Evolutionary conservation across 2,113 vertebrate genomes (phyloP).

Genomic region (Speoplatyrhinus poulsoni): DNA sequence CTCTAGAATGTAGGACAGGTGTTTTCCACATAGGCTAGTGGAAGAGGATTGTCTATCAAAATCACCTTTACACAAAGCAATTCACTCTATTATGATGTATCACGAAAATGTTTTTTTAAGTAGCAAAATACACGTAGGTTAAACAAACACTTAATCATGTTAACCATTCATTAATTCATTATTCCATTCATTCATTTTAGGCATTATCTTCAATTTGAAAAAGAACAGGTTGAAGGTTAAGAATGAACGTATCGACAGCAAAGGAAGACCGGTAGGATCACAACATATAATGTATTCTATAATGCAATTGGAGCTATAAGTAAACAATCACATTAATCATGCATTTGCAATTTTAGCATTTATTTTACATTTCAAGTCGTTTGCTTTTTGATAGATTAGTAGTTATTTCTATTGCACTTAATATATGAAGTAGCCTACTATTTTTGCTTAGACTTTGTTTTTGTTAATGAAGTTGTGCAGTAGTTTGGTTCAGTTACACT

Average conservation of each 20-base stretch:
- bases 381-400: neutral
- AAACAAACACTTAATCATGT: no score
- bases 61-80: no score
- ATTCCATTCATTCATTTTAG: no score
- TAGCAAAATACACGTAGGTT: no score
- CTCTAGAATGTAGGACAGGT: no score
- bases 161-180: no score
- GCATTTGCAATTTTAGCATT: neutral
- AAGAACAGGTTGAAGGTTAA: neutral
- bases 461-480: neutral
- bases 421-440: neutral
- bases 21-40: no score
- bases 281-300: neutral
- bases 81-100: no score
- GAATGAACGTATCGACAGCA: constrained; percentile 6
- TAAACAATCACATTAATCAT: neutral
- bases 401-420: neutral
- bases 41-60: no score
- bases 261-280: constrained; percentile 52
- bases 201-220: no score
- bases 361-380: neutral
- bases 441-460: no score
- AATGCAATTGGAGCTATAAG: neutral
- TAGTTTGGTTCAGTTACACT: neutral
- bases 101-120: no score